A percentile compares a stretch with the other conserved stretches of the same genome.
These are phyloP conservation scores for Tuberolachnus salignus DNA, from an alignment of 2,888 invertebrate genomes.

Conservation along the genomic window DNA sequence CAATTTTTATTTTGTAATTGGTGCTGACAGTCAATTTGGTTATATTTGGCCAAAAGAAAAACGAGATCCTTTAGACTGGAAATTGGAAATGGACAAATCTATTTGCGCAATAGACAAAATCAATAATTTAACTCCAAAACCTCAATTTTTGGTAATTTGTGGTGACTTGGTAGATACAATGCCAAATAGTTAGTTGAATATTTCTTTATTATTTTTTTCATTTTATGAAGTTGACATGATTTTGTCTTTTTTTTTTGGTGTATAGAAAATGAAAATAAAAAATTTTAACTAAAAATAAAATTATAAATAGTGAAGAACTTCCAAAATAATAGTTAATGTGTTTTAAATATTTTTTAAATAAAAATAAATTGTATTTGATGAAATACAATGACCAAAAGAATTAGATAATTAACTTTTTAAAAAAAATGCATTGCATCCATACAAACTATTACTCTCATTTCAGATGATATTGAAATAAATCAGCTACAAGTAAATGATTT, in stretches of 20 bases:
- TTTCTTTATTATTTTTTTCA: background rate
- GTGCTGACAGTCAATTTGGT: constrained; percentile 65
- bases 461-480: constrained; percentile 59
- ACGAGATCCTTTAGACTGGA: constrained; percentile 61
- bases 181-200: constrained; percentile 59
- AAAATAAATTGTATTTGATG: too few relatives aligned
- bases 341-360: too few relatives aligned
- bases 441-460: background rate
- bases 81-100: constrained; percentile 63
- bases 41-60: constrained; percentile 61
- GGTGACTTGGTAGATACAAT: constrained; percentile 65
- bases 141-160: constrained; percentile 65
- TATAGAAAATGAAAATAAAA: too few relatives aligned
- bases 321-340: too few relatives aligned
- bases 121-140: constrained; percentile 64
- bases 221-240: too few relatives aligned
- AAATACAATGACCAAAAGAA: too few relatives aligned
- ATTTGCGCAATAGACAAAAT: constrained; percentile 62
- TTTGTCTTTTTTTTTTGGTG: too few relatives aligned
- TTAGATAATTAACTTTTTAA: background rate
- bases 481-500: constrained; percentile 63
- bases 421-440: background rate
- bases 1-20: constrained; percentile 65
- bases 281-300: too few relatives aligned
- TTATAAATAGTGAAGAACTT: too few relatives aligned